These are phyloP conservation scores for Battus philenor DNA, from an alignment of 1,140 invertebrate genomes.

Conservation along the genomic window DNA sequence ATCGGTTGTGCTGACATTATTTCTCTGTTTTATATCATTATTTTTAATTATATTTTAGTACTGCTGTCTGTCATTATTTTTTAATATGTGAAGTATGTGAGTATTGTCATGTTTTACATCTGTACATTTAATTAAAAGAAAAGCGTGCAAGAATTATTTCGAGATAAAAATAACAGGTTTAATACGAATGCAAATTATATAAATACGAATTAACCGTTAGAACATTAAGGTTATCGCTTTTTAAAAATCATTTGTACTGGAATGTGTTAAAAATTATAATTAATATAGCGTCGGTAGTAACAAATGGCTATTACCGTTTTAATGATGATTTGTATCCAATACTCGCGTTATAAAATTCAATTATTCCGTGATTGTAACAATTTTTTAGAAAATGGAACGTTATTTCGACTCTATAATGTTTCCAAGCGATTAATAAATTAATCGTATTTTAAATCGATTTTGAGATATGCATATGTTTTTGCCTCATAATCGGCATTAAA, in stretches of 20 bases:
- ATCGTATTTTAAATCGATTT: background rate
- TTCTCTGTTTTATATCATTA: no score
- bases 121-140: background rate
- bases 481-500: background rate
- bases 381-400: background rate
- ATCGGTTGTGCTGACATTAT: no score
- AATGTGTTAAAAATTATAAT: slow-evolving; percentile 5
- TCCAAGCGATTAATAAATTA: background rate
- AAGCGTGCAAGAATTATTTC: no score
- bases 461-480: background rate
- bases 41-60: no score
- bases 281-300: background rate
- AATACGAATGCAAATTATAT: no score
- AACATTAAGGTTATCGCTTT: no score
- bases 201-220: no score
- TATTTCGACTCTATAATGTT: background rate
- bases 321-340: slow-evolving; percentile 10
- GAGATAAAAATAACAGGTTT: no score
- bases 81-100: background rate
- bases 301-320: slow-evolving; percentile 3
- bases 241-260: slow-evolving; percentile 1
- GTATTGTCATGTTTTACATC: background rate
- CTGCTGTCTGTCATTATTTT: no score
- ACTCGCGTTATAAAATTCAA: background rate
- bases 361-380: background rate